Base-by-base conservation (phyloP, 2,113 vertebrate genomes). In the Ceyx melanurus region DNA sequence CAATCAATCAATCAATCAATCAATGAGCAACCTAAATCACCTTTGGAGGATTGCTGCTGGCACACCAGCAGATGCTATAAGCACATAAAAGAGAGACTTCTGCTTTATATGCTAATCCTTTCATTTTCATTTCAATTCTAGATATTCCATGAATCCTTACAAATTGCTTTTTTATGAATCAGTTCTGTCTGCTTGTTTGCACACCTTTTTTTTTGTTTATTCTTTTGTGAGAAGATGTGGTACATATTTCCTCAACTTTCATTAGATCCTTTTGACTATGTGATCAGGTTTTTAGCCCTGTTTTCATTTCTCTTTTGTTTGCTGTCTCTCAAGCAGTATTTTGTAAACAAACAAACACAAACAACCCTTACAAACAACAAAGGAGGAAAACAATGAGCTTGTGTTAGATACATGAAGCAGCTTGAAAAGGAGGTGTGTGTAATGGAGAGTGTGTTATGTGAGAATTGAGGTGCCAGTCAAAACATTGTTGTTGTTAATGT, bases 341-440 rank as follows among this genome's bases (percentile, higher is more conserved):
- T 80, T 89, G 78, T 71, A 92, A 96, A 87, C 71, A 82, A 67
- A 45, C 28, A 72, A 46, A 23, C 2, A 15, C 25, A 35, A 29
- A 18, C 21, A 35, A 53, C 43, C 11, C 33, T 3, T 1, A 21
- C 37, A 43, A 65, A 20, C 26, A 83, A 42, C 37, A 79, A 20
- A 35, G 51, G 23, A 86, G 67, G 21, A 64, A 70, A 89, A 56
- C 40, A 87, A 37, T 37, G 67, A 73, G 11, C 8, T 40, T 16
- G 7, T 77, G 29, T 50, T 76, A 40, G 84, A 43, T 92, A 45
- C 91, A 5, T 87, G 95, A 87, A 93, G 67, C 78, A 77, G 78
- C 93, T 89, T 93, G 96, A 91, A 91, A 89, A 51, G 7, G 81
- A 87, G 92, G 81, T 75, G 90, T 53, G 79, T 88, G 72, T 11